Evolutionary conservation across 2,888 invertebrate species (phyloP), one percentile per base, ranked within the genome.

Genomic region (Scrobipalpa atriplicella): DNA sequence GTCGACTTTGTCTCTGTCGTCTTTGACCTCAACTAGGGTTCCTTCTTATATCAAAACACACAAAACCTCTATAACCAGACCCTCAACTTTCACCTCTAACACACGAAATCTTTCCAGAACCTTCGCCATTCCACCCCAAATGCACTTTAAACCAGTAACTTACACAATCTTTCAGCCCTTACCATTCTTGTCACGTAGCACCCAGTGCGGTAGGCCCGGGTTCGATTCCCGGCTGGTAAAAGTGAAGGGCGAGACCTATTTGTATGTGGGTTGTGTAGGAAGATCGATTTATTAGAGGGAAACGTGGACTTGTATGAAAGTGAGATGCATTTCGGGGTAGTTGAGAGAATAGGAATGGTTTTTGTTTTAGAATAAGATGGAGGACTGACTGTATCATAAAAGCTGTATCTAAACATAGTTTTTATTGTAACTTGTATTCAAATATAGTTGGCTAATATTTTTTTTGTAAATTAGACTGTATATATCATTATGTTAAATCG

Each of bases 161-260:
- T 19, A 43, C 21, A 29, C 62, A 68, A 68, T 68, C 64, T 62
- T 62, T 16, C 21, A 43, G 39, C 64, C 36, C 36, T 71, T 62
- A n/a, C 41, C 43, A 70, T 62, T 56, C 71, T 13, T 2, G 52
- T 52, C 70, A 70, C 73, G 70, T 67, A 38, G 13, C 65, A 47
- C 18, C 64, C 64, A 66, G 73, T 73, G 73, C 70, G 71, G 73
- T 72, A 72, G 73, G 70, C 71, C 67, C 71, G 66, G 70, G 71
- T 73, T 73, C 71, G 70, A 67, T 43, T 66, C 71, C 70, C 67
- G 61, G 21, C 51, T 21, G 61, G n/a, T 39, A 39, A 60, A 58
- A 19, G 19, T 38, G 67, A 68, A 68, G 66, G 68, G 68, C 61
- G 58, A 51, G 29, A n/a, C 67, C 36, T 54, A 69, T 69, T 69